phyloP scores from a whole-genome alignment of 2,888 invertebrate species.

The Oasisia sp. region DNA sequence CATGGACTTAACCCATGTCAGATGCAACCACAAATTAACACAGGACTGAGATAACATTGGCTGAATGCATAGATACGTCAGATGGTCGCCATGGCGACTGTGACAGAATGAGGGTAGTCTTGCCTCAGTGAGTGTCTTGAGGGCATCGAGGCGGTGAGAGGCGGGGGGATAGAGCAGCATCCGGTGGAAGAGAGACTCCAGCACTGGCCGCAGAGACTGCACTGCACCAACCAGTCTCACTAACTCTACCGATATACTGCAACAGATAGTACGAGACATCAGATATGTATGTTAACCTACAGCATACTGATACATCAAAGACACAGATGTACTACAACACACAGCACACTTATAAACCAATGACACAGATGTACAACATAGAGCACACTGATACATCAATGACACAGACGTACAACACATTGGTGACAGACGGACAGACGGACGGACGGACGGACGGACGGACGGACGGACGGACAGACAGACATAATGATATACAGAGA shows the following conservation, averaged over 20 bases:
- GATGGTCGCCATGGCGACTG: not conserved
- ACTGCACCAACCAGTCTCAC: conserved; percentile 89
- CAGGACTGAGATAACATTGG: no score
- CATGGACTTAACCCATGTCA: no score
- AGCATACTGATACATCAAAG: no score
- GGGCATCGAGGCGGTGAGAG: conserved; percentile 84
- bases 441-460: no score
- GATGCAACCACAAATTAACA: no score
- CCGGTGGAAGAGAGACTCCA: conserved; percentile 92
- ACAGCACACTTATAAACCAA: no score
- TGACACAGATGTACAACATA: no score
- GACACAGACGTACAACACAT: conserved; percentile 69
- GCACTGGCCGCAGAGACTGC: conserved; percentile 81
- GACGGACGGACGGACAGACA: no score
- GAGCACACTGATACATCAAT: no score
- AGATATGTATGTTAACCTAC: no score
- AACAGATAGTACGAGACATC: conserved; percentile 39
- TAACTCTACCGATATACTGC: conserved; percentile 87
- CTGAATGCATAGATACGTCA: not conserved
- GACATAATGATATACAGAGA: no score
- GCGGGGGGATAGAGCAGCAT: conserved; percentile 90
- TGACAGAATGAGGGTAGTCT: not conserved
- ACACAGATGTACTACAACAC: conserved; percentile 82
- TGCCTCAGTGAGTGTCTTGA: conserved; percentile 83
- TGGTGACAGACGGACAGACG: no score